Evolutionary conservation across 2,797 vertebrate genomes (phyloP), one percentile per base, ranked within the genome.

Genomic region (Chrysocyon brachyurus): DNA sequence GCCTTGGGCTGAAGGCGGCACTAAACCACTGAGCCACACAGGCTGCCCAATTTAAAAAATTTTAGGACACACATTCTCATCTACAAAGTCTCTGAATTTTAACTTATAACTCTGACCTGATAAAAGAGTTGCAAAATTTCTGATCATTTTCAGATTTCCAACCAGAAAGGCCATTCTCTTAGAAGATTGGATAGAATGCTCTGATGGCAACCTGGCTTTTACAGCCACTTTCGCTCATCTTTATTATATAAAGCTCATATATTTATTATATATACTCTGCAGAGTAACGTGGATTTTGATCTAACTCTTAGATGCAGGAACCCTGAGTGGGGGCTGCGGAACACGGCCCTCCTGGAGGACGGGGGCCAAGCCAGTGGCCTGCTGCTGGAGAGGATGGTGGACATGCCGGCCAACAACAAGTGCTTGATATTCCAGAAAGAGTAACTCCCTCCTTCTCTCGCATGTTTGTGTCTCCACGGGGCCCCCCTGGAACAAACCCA

Each of bases 341-440:
- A 99, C 88, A 98, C 99, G 5, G 98, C 98, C 2, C 85, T 99
- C 33, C 98, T 99, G 96, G 98, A 97, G 90, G 98, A 98, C 36
- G 96, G 99, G 88, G 99, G 99, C 3, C 97, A 99, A 97, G 98
- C 97, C 97, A 99, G 98, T 12, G 99, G 99, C 92, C 98, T 99
- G 98, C 93, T 93, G 84, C 96, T 99, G 98, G 99, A 99, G 98
- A 99, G 98, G 98, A 99, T 99, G 98, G 99, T 99, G 96, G 99
- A 99, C 97, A 99, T 99, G 99, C 99, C 99, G 0, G 99, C 99
- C 88, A 99, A 99, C 99, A 99, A 99, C 99, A 99, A 99, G 98
- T 99, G 99, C 97, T 99, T 99, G 93, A 98, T 99, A 97, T 99
- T 99, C 98, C 99, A 99, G 96, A 99, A 99, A 97, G 91, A 97